phyloP scores from a whole-genome alignment of 2,113 vertebrate species.

The Cheilinus undulatus region DNA sequence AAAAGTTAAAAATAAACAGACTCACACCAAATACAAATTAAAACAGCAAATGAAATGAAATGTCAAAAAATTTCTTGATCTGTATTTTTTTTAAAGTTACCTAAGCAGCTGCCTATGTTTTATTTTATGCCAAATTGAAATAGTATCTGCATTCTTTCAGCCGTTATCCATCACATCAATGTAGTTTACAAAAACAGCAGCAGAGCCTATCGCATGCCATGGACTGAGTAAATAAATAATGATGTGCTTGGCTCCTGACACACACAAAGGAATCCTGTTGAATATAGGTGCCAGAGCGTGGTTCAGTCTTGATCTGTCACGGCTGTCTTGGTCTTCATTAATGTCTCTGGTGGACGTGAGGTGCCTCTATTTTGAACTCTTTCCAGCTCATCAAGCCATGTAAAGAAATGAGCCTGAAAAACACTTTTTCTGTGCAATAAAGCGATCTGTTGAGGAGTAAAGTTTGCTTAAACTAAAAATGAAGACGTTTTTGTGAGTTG shows the following conservation, averaged over 20 bases:
- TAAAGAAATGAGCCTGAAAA: constrained; percentile 14
- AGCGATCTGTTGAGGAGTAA: neutral
- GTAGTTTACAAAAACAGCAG: constrained; percentile 57
- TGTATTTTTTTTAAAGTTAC: too few relatives aligned
- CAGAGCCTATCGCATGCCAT: constrained; percentile 44
- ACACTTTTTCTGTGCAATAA: neutral
- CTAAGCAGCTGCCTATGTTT: neutral
- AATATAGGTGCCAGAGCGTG: constrained; percentile 41
- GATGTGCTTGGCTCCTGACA: constrained; percentile 54
- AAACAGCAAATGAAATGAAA: neutral
- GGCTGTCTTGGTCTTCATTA: constrained; percentile 31
- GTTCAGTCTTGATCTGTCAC: constrained; percentile 34
- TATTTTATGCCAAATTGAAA: constrained; percentile 16
- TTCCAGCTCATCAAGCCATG: constrained; percentile 15
- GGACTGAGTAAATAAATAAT: constrained; percentile 69
- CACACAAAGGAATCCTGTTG: constrained; percentile 64
- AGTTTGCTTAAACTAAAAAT: neutral
- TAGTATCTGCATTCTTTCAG: constrained; percentile 25
- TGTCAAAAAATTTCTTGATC: too few relatives aligned
- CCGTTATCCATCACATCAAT: constrained; percentile 44
- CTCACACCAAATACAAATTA: neutral
- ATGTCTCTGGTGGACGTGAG: constrained; percentile 39
- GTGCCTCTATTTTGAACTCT: constrained; percentile 20
- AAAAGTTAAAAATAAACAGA: neutral
- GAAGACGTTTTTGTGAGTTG: neutral